Base-by-base conservation (phyloP, 2,113 vertebrate genomes). In the Muntiacus muntjak region DNA sequence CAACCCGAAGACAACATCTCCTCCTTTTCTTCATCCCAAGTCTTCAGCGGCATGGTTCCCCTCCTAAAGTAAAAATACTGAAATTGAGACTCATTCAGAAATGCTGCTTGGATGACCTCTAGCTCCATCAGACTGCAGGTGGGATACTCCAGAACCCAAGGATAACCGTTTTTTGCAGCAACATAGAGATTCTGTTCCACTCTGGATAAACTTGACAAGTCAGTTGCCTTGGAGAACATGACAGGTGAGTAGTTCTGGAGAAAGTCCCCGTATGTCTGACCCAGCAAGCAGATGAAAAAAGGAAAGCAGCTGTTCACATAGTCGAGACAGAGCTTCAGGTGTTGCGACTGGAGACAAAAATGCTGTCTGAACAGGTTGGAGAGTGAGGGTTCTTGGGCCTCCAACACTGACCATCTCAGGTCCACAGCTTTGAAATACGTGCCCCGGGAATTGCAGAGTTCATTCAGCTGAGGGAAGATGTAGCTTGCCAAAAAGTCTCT, bases 61-160 rank as follows among this genome's bases (percentile, higher is more conserved):
- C 7, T 88, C 94, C 98, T 98, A 74, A 98, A 98, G 94, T 98
- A 98, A 93, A 98, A 95, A 78, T 97, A 97, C 3, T 97, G 97
- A 96, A 94, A 98, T 3, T 21, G 84, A 40, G 97, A 96, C 82
- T 95, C 74, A 30, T 94, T 97, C 14, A 96, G 84, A 96, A 98
- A 98, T 30, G 79, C 83, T 85, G 98, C 93, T 52, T 97, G 71
- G 79, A 92, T 89, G 82, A 98, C 89, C 97, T 99, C 97, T n/a
- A 97, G 97, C 97, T 98, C 98, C 1, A 30, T 97, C 58, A 92
- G n/a, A 2, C 97, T 91, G 14, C 25, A 98, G 78, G 58, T 93
- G 76, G 81, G 95, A 71, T 87, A 87, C 93, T 96, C 96, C 91
- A 97, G 85, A 79, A 98, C 95, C 95, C 98, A 98, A 28, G 98